Conservation (phyloP, 1,140 invertebrate genomes). For the Oedothorax gibbosus region DNA sequence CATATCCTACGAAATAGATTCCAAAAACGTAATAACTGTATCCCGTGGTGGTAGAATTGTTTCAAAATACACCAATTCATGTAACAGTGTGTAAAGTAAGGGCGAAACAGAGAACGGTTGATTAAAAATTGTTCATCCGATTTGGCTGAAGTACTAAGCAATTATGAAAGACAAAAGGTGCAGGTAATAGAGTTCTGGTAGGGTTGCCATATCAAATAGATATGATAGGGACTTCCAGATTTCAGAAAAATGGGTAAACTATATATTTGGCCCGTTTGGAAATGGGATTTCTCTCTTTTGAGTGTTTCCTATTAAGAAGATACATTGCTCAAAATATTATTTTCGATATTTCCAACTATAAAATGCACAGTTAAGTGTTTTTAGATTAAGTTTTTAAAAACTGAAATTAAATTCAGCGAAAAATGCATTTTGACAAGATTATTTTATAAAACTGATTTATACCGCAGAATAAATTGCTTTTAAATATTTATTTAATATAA, state of each 20-base stretch:
- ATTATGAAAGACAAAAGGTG: slow-evolving; percentile 43
- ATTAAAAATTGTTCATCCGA: slow-evolving; percentile 38
- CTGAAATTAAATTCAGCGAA: too few species aligned
- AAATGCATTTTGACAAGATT: too few species aligned
- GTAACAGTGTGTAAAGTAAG: slow-evolving; percentile 2
- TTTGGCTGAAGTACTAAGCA: slow-evolving; percentile 15
- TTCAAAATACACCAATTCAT: slow-evolving; percentile 2
- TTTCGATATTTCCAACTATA: too few species aligned
- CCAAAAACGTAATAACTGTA: slow-evolving; percentile 9
- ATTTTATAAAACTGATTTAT: too few species aligned
- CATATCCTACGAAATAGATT: slow-evolving; percentile 29
- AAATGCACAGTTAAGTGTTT: too few species aligned
- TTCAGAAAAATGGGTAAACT: background rate
- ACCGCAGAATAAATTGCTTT: too few species aligned
- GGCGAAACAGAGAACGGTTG: slow-evolving; percentile 27
- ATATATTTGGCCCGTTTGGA: too few species aligned
- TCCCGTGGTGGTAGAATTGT: background rate
- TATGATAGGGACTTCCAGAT: background rate
- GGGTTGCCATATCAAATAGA: slow-evolving; percentile 15
- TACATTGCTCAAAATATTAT: too few species aligned
- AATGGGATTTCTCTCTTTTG: too few species aligned
- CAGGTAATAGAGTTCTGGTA: background rate
- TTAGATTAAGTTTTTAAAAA: too few species aligned
- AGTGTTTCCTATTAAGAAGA: too few species aligned
- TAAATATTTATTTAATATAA: too few species aligned